Conservation (phyloP, 2,113 vertebrate genomes). For the Cephalophus harveyi region DNA sequence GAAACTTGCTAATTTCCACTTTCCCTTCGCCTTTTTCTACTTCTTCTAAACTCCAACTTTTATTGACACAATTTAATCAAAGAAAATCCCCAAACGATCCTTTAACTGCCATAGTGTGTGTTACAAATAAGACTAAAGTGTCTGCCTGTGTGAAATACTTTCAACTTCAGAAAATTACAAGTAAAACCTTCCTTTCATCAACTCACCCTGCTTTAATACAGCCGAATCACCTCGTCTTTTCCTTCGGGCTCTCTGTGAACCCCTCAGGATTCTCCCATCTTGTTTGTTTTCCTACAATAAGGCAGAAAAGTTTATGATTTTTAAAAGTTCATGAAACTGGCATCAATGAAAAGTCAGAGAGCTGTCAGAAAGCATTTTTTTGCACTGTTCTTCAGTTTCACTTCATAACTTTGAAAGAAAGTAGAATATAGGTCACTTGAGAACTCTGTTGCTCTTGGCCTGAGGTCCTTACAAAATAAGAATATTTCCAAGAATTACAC, state of each 20-base stretch:
- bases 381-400: conserved; percentile 8
- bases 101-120: background rate
- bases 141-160: background rate
- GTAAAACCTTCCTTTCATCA: background rate
- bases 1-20: background rate
- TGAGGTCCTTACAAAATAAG: background rate
- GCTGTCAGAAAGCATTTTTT: background rate
- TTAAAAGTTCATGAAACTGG: conserved; percentile 28
- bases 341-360: background rate
- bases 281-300: conserved; percentile 85
- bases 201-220: conserved; percentile 87
- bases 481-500: background rate
- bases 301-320: conserved; percentile 14
- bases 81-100: background rate
- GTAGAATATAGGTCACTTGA: conserved; percentile 2
- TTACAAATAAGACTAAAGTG: background rate
- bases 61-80: background rate
- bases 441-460: conserved; percentile 31
- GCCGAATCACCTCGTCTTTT: conserved; percentile 86
- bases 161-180: background rate
- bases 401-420: background rate
- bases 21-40: background rate
- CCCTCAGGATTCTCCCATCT: conserved; percentile 84
- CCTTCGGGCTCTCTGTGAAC: conserved; percentile 83
- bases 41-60: background rate